Base-by-base conservation (phyloP, 2,888 invertebrate species). In the Melanargia galathea region DNA sequence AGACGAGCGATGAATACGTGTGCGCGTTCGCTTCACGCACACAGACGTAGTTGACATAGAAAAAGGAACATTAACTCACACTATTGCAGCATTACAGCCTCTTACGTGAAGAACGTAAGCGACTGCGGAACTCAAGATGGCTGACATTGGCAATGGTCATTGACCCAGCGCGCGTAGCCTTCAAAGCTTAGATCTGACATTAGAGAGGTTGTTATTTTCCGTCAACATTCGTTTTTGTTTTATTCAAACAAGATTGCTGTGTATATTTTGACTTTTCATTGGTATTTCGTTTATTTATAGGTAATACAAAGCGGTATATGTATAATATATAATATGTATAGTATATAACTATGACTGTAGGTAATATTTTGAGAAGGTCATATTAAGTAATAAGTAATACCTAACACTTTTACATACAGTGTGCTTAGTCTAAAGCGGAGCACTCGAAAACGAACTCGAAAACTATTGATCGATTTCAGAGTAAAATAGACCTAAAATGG, bases 141-240 rank as follows among this genome's bases (percentile, higher is more conserved):
- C 91, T 91, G 91, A 90, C 91, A 91, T 91, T 91, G 91, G 91
- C 91, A 91, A 89, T 91, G 91, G 89, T 89, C 90, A 74, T 80
- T 83, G 89, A 90, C 81, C 90, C 81, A 73, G 76, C 84, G 82
- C 82, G 83, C 82, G 85, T 84, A 90, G 87, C 91, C 90, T 90
- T 90, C 90, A 85, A 84, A 87, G 89, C 90, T 89, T 88, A 89
- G 79, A 75, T 85, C 87, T 86, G 80, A 86, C 86, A 86, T 89
- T 90, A 90, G 90, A 90, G 87, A 83, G 87, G 90, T 84, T 84
- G 84, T 85, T 88, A 84, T 86, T 86, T 86, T 84, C 83, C 83
- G 82, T 77, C 80, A 74, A 78, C 80, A 80, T 83, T 83, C 81
- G 84, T 82, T 81, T 60, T 65, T 68, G 52, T 68, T 65, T 67